Evolutionary conservation across 2,888 invertebrate genomes (phyloP), one percentile per base, ranked within the genome.

Genomic region (Orthosia incerta): DNA sequence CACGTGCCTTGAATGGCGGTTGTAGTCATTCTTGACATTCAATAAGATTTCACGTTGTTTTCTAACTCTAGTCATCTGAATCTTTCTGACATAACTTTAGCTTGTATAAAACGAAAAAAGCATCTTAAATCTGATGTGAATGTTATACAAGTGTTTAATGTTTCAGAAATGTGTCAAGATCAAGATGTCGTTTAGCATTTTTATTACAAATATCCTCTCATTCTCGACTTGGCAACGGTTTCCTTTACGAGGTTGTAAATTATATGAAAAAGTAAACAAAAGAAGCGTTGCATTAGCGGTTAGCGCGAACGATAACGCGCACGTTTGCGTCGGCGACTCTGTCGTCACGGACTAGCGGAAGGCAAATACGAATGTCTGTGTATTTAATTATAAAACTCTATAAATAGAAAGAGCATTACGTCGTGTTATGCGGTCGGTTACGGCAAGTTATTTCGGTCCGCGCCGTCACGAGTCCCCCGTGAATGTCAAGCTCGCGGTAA

Each of bases 401-500:
- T 95, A 94, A 95, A 95, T 95, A 95, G 95, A 93, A 92, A 92
- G 91, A 94, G 90, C 93, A 94, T 95, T 94, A 94, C 94, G 93
- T 93, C 89, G 93, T 92, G 93, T 93, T 94, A 94, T 94, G 95
- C 94, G 94, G 93, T 95, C 91, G 94, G 94, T 94, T 94, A 94
- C 94, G 91, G 93, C 91, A 91, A 91, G 93, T 93, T 95, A 96
- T 95, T 96, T 96, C 91, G 94, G 95, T 95, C 91, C 87, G 88
- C 90, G 88, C 88, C 92, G 94, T 95, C 94, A 94, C 95, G 93
- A 93, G 93, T n/a, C 89, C 91, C 88, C 92, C 90, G 92, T 91
- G 93, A 96, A 96, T 95, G 96, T 96, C 96, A 95, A 95, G 95
- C 95, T 94, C 95, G 95, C 93, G 92, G 92, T 91, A 89, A 92